Base-by-base conservation (phyloP, 2,113 vertebrate species). In the Phainopepla nitens region DNA sequence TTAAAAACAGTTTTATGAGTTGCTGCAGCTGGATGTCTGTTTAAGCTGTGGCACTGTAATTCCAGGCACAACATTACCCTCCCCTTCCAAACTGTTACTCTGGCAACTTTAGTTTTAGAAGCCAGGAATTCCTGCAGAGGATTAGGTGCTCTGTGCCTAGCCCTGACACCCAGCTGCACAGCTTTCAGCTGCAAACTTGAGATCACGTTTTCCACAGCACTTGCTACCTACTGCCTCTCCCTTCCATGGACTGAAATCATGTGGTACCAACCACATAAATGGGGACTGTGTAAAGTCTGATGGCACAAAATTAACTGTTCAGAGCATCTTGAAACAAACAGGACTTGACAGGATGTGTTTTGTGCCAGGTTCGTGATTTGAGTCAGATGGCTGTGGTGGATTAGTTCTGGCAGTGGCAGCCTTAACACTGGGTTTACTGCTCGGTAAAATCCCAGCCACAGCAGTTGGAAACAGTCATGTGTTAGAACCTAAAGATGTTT, bases 141-240 rank as follows among this genome's bases (percentile, higher is more conserved):
- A 54, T 87, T 42, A 57, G 73, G 29, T 64, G 65, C 41, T 39
- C 8, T 14, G 56, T 72, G 79, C 33, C 69, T 28, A 41, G 35
- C 50, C 61, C 76, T 35, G 16, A 89, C 68, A 70, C 35, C n/a
- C 3, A 3, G 8, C 44, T 42, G 49, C 41, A n/a, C 4, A 5
- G 23, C 60, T 78, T 89, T 76, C 61, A 68, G 56, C 73, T 76
- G 45, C 75, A 53, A 80, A 80, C 22, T 41, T 13, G 36, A 72
- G 23, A 57, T 39, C 41, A 27, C 10, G 7, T 44, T 87, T 76
- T 71, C 45, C 44, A 11, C 68, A 80, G 62, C 45, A 17, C 18
- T 45, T 1, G 0, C 3, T 60, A 65, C 27, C 36, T 71, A 7
- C 49, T 3, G 0, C 24, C 56, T 36, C 41, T 86, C 62, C n/a